Conservation (phyloP, 2,113 vertebrate genomes). For the Rhabdomys dilectus region DNA sequence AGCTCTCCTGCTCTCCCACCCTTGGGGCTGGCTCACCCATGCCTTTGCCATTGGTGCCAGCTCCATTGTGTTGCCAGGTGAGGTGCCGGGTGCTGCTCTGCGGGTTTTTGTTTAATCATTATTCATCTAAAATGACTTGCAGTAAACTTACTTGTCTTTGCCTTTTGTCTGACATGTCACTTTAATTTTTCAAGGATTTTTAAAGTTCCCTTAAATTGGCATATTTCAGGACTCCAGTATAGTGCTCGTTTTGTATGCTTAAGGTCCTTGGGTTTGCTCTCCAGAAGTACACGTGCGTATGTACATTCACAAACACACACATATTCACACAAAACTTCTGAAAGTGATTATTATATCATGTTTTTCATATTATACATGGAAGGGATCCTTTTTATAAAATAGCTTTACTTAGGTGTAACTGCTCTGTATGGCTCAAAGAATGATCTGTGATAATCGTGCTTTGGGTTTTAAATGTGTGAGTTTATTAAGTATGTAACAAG, state of each 20-base stretch:
- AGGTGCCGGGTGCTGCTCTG: no score
- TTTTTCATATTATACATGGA: background rate
- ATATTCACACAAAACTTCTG: conserved; percentile 13
- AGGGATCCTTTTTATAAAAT: background rate
- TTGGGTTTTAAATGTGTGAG: background rate
- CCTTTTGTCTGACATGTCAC: no score
- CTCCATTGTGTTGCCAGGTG: no score
- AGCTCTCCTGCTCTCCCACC: no score
- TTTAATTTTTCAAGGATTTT: no score
- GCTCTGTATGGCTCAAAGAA: background rate
- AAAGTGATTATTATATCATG: background rate
- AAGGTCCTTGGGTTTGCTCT: background rate
- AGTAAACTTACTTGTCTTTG: background rate
- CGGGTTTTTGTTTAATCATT: background rate
- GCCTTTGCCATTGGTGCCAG: no score
- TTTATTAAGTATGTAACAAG: background rate
- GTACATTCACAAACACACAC: background rate
- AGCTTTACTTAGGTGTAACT: background rate
- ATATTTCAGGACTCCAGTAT: background rate
- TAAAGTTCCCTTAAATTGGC: background rate
- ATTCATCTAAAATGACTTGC: conserved; percentile 16
- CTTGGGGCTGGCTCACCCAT: no score
- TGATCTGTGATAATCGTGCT: background rate
- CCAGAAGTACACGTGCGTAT: background rate
- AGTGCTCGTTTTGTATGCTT: background rate